These are phyloP conservation scores for Poeciliopsis retropinna DNA, from an alignment of 2,113 vertebrate species.

Conservation along the genomic window DNA sequence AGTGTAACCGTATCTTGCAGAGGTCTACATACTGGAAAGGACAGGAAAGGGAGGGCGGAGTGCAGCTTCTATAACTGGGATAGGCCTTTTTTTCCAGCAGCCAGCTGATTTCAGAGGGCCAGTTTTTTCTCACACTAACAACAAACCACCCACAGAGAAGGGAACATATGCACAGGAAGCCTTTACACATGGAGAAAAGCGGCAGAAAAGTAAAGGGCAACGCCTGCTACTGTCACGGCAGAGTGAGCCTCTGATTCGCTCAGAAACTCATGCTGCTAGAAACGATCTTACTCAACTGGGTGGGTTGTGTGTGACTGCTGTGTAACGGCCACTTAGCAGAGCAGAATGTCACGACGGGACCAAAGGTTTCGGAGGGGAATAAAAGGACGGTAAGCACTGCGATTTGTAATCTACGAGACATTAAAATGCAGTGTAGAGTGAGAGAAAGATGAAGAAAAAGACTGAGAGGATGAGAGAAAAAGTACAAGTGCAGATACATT, in stretches of 20 bases:
- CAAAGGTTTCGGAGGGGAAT: constrained; percentile 75
- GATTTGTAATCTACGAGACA: not conserved
- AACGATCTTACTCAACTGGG: constrained; percentile 11
- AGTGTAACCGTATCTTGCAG: constrained; percentile 51
- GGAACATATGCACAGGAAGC: constrained; percentile 62
- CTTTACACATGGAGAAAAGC: constrained; percentile 12
- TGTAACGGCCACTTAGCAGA: constrained; percentile 9
- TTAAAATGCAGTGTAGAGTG: not conserved
- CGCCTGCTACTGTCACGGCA: constrained; percentile 21
- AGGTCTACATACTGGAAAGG: constrained; percentile 35
- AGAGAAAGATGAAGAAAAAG: constrained; percentile 2
- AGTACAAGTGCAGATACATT: constrained; percentile 2
- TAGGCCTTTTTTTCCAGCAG: constrained; percentile 16
- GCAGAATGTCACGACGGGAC: constrained; percentile 78
- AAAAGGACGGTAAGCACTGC: constrained; percentile 74
- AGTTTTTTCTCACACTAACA: constrained; percentile 38
- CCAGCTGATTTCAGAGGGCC: constrained; percentile 59
- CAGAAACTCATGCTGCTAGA: constrained; percentile 15
- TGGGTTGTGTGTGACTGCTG: constrained; percentile 23
- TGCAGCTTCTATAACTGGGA: constrained; percentile 38
- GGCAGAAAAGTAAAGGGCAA: constrained; percentile 24
- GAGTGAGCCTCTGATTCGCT: constrained; percentile 1
- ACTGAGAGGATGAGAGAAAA: constrained; percentile 4
- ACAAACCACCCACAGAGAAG: constrained; percentile 24
- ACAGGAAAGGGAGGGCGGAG: constrained; percentile 32